A percentile compares a stretch with the other conserved stretches of the same genome.
These are phyloP conservation scores for Rana temporaria DNA, from an alignment of 2,113 vertebrate species.

Conservation along the genomic window DNA sequence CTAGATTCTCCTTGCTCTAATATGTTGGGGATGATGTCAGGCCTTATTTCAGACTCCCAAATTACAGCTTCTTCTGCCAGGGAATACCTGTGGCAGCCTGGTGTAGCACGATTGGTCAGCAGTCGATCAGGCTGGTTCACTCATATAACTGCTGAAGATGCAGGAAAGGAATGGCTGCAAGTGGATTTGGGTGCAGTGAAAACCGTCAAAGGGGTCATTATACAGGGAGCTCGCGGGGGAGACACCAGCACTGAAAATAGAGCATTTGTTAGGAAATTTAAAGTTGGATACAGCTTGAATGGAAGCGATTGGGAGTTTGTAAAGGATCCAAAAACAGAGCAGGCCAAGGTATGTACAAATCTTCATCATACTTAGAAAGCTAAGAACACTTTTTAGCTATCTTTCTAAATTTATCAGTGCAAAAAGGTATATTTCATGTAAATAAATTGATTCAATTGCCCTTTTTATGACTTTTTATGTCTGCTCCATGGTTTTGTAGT, in stretches of 20 bases:
- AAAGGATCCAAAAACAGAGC: slow-evolving; percentile 85
- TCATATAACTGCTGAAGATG: slow-evolving; percentile 83
- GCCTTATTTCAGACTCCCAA: slow-evolving; percentile 90
- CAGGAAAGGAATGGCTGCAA: slow-evolving; percentile 95
- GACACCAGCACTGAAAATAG: slow-evolving; percentile 87
- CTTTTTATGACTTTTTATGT: background rate
- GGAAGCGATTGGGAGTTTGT: slow-evolving; percentile 92
- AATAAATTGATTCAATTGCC: too few species aligned
- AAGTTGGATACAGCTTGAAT: slow-evolving; percentile 90
- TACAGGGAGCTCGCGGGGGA: slow-evolving; percentile 92
- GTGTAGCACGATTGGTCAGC: slow-evolving; percentile 89
- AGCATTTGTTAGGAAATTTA: slow-evolving; percentile 95
- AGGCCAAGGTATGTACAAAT: slow-evolving; percentile 83
- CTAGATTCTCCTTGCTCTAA: slow-evolving; percentile 92
- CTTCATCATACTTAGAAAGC: background rate
- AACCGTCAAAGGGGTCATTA: slow-evolving; percentile 89
- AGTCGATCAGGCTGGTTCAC: slow-evolving; percentile 96
- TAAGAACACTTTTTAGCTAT: background rate
- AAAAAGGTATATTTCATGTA: too few species aligned
- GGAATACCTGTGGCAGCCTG: slow-evolving; percentile 91
- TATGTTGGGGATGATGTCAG: slow-evolving; percentile 94
- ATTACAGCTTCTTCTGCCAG: slow-evolving; percentile 92
- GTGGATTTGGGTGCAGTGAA: slow-evolving; percentile 88
- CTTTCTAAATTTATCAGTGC: background rate
- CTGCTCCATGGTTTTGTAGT: slow-evolving; percentile 67